Conservation (phyloP, 1,140 invertebrate genomes). For the Hylyphantes graminicola region DNA sequence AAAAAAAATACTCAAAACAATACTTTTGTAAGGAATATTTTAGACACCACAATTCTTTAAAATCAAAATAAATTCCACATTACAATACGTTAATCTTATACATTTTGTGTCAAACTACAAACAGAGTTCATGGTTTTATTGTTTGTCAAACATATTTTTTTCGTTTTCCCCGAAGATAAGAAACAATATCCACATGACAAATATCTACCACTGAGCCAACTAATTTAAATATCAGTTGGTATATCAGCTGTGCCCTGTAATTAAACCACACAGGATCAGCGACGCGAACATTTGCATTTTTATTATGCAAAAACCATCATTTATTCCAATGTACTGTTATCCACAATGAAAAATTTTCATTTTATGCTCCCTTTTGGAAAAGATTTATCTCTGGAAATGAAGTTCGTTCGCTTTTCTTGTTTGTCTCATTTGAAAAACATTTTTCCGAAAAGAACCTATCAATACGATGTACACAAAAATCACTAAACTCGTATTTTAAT, state of each 20-base stretch:
- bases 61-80: no score
- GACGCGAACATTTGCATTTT: conserved; percentile 25
- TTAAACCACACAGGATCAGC: background rate
- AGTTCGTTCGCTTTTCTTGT: conserved; percentile 14
- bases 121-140: no score
- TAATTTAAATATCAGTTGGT: background rate
- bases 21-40: no score
- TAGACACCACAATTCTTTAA: no score
- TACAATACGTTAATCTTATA: no score
- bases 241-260: background rate
- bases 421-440: conserved; percentile 5
- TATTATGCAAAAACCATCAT: conserved; percentile 3
- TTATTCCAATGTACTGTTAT: background rate
- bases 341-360: conserved; percentile 3
- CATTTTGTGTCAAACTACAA: no score
- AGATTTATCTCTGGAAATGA: background rate
- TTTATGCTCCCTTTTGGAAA: background rate
- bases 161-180: no score
- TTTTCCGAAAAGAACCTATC: background rate
- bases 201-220: background rate
- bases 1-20: no score
- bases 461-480: no score
- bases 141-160: no score
- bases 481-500: no score
- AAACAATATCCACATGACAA: no score